A percentile compares a stretch with the other conserved stretches of the same genome.
phyloP scores from a whole-genome alignment of 2,888 invertebrate species.

The Cacoxenus indagator region DNA sequence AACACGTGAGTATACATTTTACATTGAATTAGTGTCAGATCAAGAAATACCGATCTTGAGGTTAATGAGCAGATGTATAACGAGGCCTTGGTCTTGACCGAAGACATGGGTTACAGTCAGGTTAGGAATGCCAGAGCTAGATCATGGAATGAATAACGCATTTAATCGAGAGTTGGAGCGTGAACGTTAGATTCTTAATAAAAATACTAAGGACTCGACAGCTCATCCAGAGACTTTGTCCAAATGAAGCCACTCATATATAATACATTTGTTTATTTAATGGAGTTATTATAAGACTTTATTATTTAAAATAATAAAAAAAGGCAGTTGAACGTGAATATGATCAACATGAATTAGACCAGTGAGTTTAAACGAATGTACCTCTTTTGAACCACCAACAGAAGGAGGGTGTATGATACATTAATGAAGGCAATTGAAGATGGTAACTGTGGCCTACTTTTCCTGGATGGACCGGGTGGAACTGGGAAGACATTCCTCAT shows the following conservation, averaged over 20 bases:
- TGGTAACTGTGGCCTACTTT: too few relatives aligned
- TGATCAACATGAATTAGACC: too few relatives aligned
- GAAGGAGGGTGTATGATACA: neutral
- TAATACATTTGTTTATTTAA: too few relatives aligned
- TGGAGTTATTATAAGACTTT: too few relatives aligned
- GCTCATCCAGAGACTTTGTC: too few relatives aligned
- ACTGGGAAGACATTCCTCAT: too few relatives aligned
- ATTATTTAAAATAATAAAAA: too few relatives aligned
- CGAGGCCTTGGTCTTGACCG: neutral
- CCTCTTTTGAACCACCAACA: neutral
- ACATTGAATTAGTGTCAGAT: neutral
- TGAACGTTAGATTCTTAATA: too few relatives aligned
- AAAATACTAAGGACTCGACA: neutral
- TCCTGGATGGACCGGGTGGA: too few relatives aligned
- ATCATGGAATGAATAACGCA: neutral
- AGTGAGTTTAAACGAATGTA: neutral
- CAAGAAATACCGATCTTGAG: neutral
- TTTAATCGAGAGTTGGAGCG: neutral
- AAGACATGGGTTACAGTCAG: neutral
- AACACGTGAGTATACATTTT: neutral
- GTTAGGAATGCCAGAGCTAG: neutral
- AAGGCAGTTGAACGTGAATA: too few relatives aligned
- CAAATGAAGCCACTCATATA: too few relatives aligned
- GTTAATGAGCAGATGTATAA: neutral
- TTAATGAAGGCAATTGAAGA: too few relatives aligned